These are phyloP conservation scores for Helicorthomorpha holstii DNA, from an alignment of 1,140 invertebrate species.

Conservation along the genomic window DNA sequence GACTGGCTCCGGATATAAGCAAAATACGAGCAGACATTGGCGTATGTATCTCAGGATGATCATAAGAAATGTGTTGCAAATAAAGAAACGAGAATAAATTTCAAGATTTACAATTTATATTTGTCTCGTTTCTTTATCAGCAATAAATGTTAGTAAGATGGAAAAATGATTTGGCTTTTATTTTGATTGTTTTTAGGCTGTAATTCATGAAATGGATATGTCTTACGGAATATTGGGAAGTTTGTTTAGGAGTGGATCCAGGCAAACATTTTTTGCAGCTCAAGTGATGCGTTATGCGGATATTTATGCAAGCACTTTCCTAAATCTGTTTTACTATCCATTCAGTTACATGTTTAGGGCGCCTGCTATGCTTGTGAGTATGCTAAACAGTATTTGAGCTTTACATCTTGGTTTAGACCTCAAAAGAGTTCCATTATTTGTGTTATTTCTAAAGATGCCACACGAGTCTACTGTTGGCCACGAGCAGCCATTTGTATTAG, in stretches of 20 bases:
- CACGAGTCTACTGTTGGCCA: conserved; percentile 96
- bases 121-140: too few relatives aligned
- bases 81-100: too few relatives aligned
- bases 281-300: conserved; percentile 94
- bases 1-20: conserved; percentile 85
- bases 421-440: neutral
- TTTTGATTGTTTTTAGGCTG: conserved; percentile 44
- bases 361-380: conserved; percentile 62
- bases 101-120: too few relatives aligned
- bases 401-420: neutral
- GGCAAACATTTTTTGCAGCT: conserved; percentile 96
- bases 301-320: conserved; percentile 85
- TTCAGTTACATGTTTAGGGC: conserved; percentile 96
- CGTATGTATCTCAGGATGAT: conserved; percentile 9
- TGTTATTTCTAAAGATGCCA: conserved; percentile 48
- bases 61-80: neutral
- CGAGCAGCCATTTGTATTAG: conserved; percentile 60
- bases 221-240: conserved; percentile 95
- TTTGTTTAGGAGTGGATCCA: conserved; percentile 67
- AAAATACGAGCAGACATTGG: conserved; percentile 65
- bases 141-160: too few relatives aligned
- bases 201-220: conserved; percentile 96
- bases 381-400: neutral
- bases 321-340: conserved; percentile 96
- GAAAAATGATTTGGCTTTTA: conserved; percentile 2